Evolutionary conservation across 2,888 invertebrate genomes (phyloP).

Genomic region (Coenonympha glycerion): DNA sequence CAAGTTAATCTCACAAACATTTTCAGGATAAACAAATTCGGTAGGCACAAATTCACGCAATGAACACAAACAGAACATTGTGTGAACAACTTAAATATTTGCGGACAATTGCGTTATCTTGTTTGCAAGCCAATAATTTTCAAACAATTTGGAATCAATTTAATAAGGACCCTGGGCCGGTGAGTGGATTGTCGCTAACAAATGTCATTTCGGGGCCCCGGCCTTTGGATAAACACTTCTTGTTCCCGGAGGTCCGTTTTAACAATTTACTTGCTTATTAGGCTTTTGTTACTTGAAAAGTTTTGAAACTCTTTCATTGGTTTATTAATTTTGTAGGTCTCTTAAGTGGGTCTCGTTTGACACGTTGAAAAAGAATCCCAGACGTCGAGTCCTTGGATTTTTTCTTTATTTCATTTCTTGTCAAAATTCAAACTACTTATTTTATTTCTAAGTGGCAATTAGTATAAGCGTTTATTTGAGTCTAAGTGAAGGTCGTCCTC

Average conservation of each 20-base stretch:
- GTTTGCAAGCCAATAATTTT: background rate
- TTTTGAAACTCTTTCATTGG: slow-evolving; percentile 18
- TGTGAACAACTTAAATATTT: background rate
- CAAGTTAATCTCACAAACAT: background rate
- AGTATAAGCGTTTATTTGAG: no score
- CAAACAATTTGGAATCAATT: slow-evolving; percentile 7
- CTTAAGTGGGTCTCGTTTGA: slow-evolving; percentile 16
- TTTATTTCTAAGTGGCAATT: no score
- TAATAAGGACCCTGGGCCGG: slow-evolving; percentile 1
- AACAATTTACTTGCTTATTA: slow-evolving; percentile 14
- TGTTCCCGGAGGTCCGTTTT: slow-evolving; percentile 2
- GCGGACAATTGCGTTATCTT: background rate
- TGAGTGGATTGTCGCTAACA: slow-evolving; percentile 7
- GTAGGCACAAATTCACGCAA: background rate
- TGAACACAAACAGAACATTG: background rate
- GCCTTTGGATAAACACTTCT: slow-evolving; percentile 5
- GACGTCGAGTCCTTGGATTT: no score
- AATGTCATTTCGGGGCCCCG: slow-evolving; percentile 4
- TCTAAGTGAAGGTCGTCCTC: no score
- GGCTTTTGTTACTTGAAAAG: slow-evolving; percentile 18
- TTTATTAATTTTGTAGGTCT: slow-evolving; percentile 22
- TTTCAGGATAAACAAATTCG: background rate
- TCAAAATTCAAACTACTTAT: no score
- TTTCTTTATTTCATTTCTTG: no score
- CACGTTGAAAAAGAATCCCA: slow-evolving; percentile 18